phyloP scores from a whole-genome alignment of 2,113 vertebrate genomes.

The Trematocara nigrifrons region DNA sequence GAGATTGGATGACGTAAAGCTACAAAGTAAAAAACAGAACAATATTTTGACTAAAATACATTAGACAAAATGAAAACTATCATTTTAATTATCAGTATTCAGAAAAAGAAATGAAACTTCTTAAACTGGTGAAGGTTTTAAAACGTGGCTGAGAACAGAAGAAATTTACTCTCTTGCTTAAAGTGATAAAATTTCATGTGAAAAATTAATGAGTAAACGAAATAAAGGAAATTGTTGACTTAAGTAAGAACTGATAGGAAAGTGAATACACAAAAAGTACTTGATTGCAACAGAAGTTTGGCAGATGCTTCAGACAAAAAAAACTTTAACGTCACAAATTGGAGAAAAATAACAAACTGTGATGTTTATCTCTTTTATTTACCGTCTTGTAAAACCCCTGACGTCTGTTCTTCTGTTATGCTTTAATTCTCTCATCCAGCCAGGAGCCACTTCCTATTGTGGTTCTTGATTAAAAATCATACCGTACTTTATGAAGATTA shows the following conservation, averaged over 20 bases:
- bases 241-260: neutral
- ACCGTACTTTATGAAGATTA: neutral
- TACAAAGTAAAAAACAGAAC: neutral
- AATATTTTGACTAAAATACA: neutral
- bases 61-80: fast-evolving
- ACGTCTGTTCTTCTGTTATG: neutral
- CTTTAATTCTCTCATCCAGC: neutral
- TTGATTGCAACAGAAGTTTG: neutral
- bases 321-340: neutral
- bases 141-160: neutral
- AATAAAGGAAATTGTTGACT: fast-evolving
- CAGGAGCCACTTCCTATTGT: neutral
- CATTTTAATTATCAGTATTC: neutral
- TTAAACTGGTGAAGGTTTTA: neutral
- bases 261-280: neutral
- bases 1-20: fast-evolving
- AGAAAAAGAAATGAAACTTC: neutral
- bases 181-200: neutral
- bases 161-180: neutral
- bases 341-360: neutral
- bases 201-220: neutral
- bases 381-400: neutral
- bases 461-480: neutral
- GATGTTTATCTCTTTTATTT: neutral
- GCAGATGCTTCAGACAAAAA: neutral